Percentiles rank a stretch among this genome's conserved stretches.
These are phyloP conservation scores for Noctua pronuba DNA, from an alignment of 2,888 invertebrate genomes.

Conservation along the genomic window DNA sequence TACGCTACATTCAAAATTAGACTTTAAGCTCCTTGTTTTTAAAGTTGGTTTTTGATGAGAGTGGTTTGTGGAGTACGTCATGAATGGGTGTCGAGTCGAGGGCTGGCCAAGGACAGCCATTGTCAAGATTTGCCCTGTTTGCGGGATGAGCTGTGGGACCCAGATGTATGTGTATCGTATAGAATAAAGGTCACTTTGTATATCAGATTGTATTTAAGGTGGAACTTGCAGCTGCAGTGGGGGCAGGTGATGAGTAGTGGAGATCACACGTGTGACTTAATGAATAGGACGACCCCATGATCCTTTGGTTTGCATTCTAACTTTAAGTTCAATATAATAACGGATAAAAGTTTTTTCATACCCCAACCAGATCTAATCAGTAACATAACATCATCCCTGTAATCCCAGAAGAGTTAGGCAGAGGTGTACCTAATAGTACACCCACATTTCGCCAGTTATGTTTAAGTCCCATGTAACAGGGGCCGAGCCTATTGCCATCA, in stretches of 20 bases:
- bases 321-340: neutral
- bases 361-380: neutral
- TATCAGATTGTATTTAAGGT: slow-evolving; percentile 14
- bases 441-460: neutral
- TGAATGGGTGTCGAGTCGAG: slow-evolving; percentile 75
- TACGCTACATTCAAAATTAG: slow-evolving; percentile 39
- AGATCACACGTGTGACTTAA: too few species aligned
- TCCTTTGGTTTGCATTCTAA: neutral
- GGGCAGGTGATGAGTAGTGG: slow-evolving; percentile 21
- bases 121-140: slow-evolving; percentile 80
- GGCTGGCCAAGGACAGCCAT: slow-evolving; percentile 87
- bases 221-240: slow-evolving; percentile 24
- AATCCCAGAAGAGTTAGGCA: neutral
- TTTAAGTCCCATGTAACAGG: neutral
- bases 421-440: neutral
- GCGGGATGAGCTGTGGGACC: slow-evolving; percentile 57
- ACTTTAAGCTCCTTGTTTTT: slow-evolving; percentile 56
- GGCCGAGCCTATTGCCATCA: neutral
- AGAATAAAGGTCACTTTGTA: slow-evolving; percentile 55
- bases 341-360: neutral
- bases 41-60: slow-evolving; percentile 64
- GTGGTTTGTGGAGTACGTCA: slow-evolving; percentile 55
- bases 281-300: neutral
- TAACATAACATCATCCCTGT: neutral
- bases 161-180: slow-evolving; percentile 44